Base-by-base conservation (phyloP, 2,113 vertebrate genomes). In the Catagonus wagneri region DNA sequence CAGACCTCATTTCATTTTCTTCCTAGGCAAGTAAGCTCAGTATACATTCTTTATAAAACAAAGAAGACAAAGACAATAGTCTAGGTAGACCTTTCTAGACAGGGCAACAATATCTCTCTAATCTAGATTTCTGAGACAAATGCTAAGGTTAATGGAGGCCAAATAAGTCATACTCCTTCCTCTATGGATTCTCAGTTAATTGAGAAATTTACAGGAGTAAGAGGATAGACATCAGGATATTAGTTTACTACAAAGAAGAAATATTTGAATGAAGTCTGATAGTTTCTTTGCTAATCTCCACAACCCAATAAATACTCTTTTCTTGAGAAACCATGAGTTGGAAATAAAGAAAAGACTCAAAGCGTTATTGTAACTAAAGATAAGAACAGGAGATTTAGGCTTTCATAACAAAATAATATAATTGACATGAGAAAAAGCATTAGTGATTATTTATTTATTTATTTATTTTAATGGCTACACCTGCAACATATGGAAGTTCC, bases 111-210 rank as follows among this genome's bases (percentile, higher is more conserved):
- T 19, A 20, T 60, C 34, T 52, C 15, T 84, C 36, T 89, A 8
- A 81, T 74, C 34, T 83, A 27, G n/a, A 9, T 76, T 85, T 95
- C 23, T 86, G 36, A 75, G 22, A 90, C 17, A 94, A 89, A 95
- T 71, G 4, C 36, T 76, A 96, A 88, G 29, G 2, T 71, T 84
- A 61, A 83, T 9, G 36, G 50, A 89, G 19, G 3, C 19, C 32
- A 75, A 80, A 50, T 34, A 71, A 88, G 15, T 54, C 44, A 69
- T 8, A 50, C 2, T 1, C 1, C 27, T 86, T 89, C 8, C 44
- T 83, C 20, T 36, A 39, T 32, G 2, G 17, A 17, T 69, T 92
- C 23, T 63, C 39, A 93, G 86, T 8, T 80, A 93, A 84, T 12
- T 63, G 10, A 90, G 14, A 93, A 93, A 75, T 81, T 81, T 20